These are phyloP conservation scores for Petrocephalus sullivani DNA, from an alignment of 2,797 vertebrate species.

Conservation along the genomic window DNA sequence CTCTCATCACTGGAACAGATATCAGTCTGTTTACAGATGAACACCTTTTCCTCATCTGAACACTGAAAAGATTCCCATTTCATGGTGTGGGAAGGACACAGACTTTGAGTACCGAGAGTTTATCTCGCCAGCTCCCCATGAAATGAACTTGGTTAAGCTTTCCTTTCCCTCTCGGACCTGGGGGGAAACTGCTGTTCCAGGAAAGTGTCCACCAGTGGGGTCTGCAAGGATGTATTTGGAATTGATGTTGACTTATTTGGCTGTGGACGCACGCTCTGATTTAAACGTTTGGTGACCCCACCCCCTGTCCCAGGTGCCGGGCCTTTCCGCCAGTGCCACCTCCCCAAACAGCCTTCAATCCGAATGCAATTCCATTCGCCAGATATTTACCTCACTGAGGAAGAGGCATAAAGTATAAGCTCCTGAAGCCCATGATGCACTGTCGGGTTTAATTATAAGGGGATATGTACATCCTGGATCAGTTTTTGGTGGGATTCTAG, in stretches of 20 bases:
- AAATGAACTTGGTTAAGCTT: not conserved
- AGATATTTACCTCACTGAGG: slow-evolving; percentile 1
- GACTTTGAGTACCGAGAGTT: not conserved
- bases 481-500: not conserved
- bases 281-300: not conserved
- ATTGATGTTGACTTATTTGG: not conserved
- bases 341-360: not conserved
- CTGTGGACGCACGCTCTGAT: not conserved
- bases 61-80: not conserved
- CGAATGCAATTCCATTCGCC: not conserved
- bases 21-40: not conserved
- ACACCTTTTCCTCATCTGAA: not conserved
- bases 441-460: not conserved
- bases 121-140: not conserved
- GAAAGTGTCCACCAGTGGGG: not conserved
- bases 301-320: not conserved
- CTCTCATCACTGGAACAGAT: not conserved
- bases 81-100: not conserved
- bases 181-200: not conserved
- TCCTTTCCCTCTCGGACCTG: not conserved
- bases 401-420: not conserved
- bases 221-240: not conserved
- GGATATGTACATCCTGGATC: not conserved
- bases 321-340: not conserved
- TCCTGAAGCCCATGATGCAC: not conserved